Conservation (phyloP, 1,140 invertebrate genomes). For the Coelopa frigida region DNA sequence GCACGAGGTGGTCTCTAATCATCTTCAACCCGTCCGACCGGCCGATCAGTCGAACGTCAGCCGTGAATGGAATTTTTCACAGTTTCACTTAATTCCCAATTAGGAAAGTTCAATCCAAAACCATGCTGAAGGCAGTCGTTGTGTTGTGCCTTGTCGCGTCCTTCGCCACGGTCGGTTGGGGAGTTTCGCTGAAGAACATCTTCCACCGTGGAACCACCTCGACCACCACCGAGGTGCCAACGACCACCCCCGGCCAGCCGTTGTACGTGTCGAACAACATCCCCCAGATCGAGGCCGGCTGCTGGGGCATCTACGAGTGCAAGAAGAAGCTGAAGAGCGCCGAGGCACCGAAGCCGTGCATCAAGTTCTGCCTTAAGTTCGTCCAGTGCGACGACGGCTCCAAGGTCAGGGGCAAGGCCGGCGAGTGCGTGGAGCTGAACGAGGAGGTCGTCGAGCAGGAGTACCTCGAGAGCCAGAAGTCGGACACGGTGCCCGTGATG, state of each 20-base stretch:
- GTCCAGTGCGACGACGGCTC: conserved; percentile 26
- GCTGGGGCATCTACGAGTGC: conserved; percentile 24
- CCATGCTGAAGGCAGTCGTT: too few relatives aligned
- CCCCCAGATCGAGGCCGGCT: conserved; percentile 18
- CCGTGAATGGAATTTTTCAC: too few relatives aligned
- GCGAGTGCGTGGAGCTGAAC: conserved; percentile 30
- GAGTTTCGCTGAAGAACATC: too few relatives aligned
- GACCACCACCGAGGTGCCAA: too few relatives aligned
- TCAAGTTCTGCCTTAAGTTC: conserved; percentile 33
- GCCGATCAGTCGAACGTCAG: too few relatives aligned
- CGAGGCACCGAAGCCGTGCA: conserved; percentile 24
- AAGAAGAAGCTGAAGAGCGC: conserved; percentile 23
- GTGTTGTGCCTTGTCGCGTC: too few relatives aligned
- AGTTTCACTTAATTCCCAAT: too few relatives aligned
- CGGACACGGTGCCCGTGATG: conserved; percentile 16
- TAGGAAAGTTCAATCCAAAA: too few relatives aligned
- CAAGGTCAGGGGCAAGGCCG: conserved; percentile 17
- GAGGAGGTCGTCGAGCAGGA: conserved; percentile 18
- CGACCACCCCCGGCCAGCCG: conserved; percentile 4
- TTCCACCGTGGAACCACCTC: too few relatives aligned
- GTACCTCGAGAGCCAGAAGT: conserved; percentile 9
- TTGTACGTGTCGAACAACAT: conserved; percentile 29
- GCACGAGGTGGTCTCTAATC: too few relatives aligned
- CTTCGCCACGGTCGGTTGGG: too few relatives aligned
- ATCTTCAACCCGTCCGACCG: too few relatives aligned